Conservation (phyloP, 1,140 invertebrate genomes). For the Telenomus remus region DNA sequence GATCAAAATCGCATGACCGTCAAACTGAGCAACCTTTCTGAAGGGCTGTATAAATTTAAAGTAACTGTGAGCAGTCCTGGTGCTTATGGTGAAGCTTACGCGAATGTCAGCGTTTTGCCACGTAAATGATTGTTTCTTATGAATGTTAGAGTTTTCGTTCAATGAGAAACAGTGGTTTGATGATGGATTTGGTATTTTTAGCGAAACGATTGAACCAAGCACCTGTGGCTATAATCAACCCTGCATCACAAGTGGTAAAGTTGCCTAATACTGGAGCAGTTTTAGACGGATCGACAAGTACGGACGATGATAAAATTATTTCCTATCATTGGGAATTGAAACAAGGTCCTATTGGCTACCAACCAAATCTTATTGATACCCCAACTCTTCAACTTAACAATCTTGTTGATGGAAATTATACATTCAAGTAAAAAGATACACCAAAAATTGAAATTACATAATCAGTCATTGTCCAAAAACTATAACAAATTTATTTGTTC, state of each 20-base stretch:
- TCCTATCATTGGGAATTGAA: conserved; percentile 95
- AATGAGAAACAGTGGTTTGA: neutral
- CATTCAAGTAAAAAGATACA: conserved; percentile 89
- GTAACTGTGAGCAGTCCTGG: conserved; percentile 84
- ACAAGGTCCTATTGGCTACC: conserved; percentile 89
- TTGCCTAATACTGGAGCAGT: conserved; percentile 92
- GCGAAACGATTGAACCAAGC: conserved; percentile 90
- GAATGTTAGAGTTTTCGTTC: too few species aligned
- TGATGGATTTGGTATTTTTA: conserved; percentile 63
- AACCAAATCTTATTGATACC: conserved; percentile 84
- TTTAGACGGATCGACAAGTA: conserved; percentile 87
- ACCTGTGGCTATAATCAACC: conserved; percentile 90
- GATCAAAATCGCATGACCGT: conserved; percentile 89
- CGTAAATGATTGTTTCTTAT: too few species aligned
- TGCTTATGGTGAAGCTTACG: conserved; percentile 88
- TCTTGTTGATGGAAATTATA: conserved; percentile 92
- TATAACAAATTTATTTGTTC: neutral
- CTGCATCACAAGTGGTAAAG: conserved; percentile 88
- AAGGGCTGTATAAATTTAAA: conserved; percentile 92
- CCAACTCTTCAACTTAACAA: conserved; percentile 90
- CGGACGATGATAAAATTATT: conserved; percentile 89
- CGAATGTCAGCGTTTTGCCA: conserved; percentile 93
- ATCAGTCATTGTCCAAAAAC: too few species aligned
- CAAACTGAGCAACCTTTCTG: conserved; percentile 84
- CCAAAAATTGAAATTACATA: too few species aligned